Conservation (phyloP, 2,888 invertebrate genomes). For the Muscina levida region DNA sequence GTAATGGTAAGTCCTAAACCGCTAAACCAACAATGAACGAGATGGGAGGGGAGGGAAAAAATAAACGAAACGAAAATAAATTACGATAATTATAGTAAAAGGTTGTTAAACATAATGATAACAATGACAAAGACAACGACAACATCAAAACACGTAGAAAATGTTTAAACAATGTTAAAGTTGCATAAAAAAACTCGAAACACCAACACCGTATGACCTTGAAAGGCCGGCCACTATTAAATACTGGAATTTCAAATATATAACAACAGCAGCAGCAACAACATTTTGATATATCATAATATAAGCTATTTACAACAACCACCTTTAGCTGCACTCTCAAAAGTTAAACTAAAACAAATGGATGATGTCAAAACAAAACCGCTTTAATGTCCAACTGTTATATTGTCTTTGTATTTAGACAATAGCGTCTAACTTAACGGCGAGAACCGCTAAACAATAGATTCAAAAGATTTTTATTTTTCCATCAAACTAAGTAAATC, state of each 20-base stretch:
- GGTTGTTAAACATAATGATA: constrained; percentile 18
- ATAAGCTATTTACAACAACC: not conserved
- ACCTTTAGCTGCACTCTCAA: not conserved
- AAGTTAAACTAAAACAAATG: not conserved
- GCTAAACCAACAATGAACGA: not conserved
- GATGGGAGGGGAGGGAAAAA: not conserved
- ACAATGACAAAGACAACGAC: not conserved
- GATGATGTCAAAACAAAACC: constrained; percentile 44
- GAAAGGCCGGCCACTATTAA: constrained; percentile 58
- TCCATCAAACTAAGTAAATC: not conserved
- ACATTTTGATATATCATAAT: not conserved
- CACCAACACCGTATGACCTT: constrained; percentile 49
- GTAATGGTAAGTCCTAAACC: constrained; percentile 91
- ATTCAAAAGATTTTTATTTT: not conserved
- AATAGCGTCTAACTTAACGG: not conserved
- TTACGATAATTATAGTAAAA: constrained; percentile 33
- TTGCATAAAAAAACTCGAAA: constrained; percentile 15
- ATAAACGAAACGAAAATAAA: not conserved
- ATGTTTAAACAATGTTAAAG: not conserved
- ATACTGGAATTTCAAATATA: constrained; percentile 36
- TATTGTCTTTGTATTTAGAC: too few relatives aligned
- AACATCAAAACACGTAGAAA: constrained; percentile 11
- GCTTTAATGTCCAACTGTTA: too few relatives aligned
- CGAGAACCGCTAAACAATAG: too few relatives aligned
- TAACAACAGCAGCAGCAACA: constrained; percentile 1